phyloP scores from a whole-genome alignment of 1,140 invertebrate species.

The Drosophila pandora region DNA sequence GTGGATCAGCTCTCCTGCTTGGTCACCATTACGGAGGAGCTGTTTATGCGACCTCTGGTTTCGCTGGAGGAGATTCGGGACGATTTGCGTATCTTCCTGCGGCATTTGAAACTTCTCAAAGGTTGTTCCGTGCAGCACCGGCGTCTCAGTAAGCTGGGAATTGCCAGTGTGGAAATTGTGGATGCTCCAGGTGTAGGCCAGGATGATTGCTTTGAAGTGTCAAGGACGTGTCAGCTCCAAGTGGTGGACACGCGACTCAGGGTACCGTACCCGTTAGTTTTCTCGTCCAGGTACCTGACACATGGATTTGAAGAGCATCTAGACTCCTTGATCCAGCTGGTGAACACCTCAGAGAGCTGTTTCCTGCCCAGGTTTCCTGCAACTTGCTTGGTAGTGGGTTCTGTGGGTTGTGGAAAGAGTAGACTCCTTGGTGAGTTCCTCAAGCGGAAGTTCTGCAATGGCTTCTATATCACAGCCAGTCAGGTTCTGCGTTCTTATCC shows the following conservation, averaged over 20 bases:
- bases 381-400: constrained; percentile 64
- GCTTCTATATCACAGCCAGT: constrained; percentile 60
- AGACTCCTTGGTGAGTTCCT: constrained; percentile 54
- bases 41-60: constrained; percentile 25
- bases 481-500: constrained; percentile 76
- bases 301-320: constrained; percentile 49
- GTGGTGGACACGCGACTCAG: constrained; percentile 50
- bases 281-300: constrained; percentile 4
- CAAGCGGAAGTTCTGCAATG: constrained; percentile 48
- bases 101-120: constrained; percentile 35
- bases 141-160: constrained; percentile 37
- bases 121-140: constrained; percentile 48
- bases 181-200: constrained; percentile 6
- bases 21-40: constrained; percentile 38
- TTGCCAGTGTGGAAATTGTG: constrained; percentile 51
- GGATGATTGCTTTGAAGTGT: constrained; percentile 42
- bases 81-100: constrained; percentile 44
- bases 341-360: constrained; percentile 10
- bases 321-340: constrained; percentile 48
- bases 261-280: constrained; percentile 10
- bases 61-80: constrained; percentile 34
- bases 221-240: constrained; percentile 1
- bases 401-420: constrained; percentile 70
- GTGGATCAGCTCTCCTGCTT: constrained; percentile 29
- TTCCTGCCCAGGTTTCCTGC: constrained; percentile 26